A percentile compares a stretch with the other conserved stretches of the same genome.
Evolutionary conservation across 2,797 vertebrate species (phyloP).

Genomic region (Gadopsis bispinosus): DNA sequence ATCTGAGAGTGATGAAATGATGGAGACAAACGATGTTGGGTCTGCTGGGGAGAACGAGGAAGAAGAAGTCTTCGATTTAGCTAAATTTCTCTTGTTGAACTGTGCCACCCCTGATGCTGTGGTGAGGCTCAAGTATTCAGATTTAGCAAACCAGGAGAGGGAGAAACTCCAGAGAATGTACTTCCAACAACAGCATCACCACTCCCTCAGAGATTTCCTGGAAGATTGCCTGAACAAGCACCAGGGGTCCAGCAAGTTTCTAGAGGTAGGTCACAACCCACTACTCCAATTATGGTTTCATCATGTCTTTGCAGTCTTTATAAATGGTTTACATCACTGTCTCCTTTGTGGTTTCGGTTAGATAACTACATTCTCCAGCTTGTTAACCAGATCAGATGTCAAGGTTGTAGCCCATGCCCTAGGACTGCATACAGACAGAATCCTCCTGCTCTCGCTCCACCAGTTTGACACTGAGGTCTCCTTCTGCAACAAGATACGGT

Average conservation of each 20-base stretch:
- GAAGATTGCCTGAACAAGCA: conserved; percentile 56
- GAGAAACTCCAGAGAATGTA: conserved; percentile 77
- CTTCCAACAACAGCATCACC: conserved; percentile 82
- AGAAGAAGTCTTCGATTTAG: conserved; percentile 62
- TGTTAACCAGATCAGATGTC: conserved; percentile 82
- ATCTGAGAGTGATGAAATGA: conserved; percentile 31
- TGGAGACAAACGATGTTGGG: conserved; percentile 39
- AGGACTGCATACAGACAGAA: conserved; percentile 57
- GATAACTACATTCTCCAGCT: conserved; percentile 85
- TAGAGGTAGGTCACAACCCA: conserved; percentile 75
- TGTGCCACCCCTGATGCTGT: conserved; percentile 86
- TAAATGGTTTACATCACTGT: conserved; percentile 1
- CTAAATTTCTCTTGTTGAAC: conserved; percentile 81
- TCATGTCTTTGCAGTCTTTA: not conserved
- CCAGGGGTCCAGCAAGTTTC: conserved; percentile 68
- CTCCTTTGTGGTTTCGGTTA: conserved; percentile 39
- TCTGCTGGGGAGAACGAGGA: conserved; percentile 51
- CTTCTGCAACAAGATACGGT: conserved; percentile 85
- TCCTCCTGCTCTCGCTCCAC: conserved; percentile 84
- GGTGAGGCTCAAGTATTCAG: conserved; percentile 81
- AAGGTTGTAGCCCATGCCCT: conserved; percentile 67
- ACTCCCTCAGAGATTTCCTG: conserved; percentile 80
- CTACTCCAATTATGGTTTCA: not conserved
- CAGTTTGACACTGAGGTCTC: conserved; percentile 87
- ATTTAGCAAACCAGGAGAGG: conserved; percentile 74